Base-by-base conservation (phyloP, 1,140 invertebrate species). In the Drosophila ohnishii region DNA sequence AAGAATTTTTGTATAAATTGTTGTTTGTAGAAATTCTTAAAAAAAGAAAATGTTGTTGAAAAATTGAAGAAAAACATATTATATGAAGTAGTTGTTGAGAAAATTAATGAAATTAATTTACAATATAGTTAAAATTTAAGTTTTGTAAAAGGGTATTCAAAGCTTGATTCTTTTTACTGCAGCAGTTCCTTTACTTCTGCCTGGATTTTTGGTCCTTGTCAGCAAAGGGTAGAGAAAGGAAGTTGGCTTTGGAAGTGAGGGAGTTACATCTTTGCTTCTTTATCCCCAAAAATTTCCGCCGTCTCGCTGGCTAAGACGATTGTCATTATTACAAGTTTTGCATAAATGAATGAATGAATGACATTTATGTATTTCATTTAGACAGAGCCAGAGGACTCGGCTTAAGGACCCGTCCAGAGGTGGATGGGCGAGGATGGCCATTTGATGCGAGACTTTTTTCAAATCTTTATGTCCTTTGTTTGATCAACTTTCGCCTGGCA, bases 311-410 rank as follows among this genome's bases (percentile, higher is more conserved):
- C 56, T 44, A 40, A 63, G 61, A 74, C 63, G 75, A 76, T 81
- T 81, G 82, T 86, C 82, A 86, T 86, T 86, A 86, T 86, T 87
- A 86, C 82, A 86, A 87, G 83, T 86, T 86, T 86, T 86, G 82
- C 82, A 86, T 86, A 87, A 86, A 86, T 86, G 78, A 85, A 86
- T 84, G 76, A 79, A 78, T 80, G 78, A 85, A 85, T 86, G 80
- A 87, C 84, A 87, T 87, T 87, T 87, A 78, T 88, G 69, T 85
- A 85, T 85, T 78, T 76, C 81, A 85, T 85, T 85, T 85, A 80
- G 74, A 61, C 67, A 74, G 50, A 32, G 48, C 48, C 48, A 51
- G 30, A 58, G 67, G 51, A 71, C 25, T 58, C 44, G 44, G 28
- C 42, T 67, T 66, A 65, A 66, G 64, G 34, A 53, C 32, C 22